Conservation (phyloP, 1,140 invertebrate genomes). For the Platorchestia sp. region DNA sequence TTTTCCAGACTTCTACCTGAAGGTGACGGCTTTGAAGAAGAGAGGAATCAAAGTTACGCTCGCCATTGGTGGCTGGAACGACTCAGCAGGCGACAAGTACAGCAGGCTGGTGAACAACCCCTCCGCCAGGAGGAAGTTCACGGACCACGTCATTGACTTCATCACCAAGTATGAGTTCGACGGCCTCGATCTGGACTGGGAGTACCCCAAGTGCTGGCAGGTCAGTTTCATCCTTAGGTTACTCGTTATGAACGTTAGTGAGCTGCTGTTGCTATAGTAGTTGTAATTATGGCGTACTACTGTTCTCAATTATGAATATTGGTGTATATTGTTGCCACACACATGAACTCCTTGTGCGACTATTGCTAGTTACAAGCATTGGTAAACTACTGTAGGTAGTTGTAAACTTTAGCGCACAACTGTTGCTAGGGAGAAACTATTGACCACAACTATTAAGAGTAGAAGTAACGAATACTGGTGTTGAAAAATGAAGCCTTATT, state of each 20-base stretch:
- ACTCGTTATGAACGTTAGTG: not conserved
- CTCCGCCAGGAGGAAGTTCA: conserved; percentile 79
- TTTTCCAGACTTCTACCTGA: conserved; percentile 82
- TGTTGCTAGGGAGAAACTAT: too few relatives aligned
- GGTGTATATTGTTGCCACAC: too few relatives aligned
- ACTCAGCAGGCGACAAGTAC: conserved; percentile 88
- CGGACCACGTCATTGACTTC: conserved; percentile 82
- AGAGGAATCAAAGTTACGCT: conserved; percentile 86
- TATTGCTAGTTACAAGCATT: too few relatives aligned
- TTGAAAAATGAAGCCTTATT: too few relatives aligned
- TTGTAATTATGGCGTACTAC: conserved; percentile 5
- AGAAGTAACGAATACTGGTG: too few relatives aligned
- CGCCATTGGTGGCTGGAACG: conserved; percentile 91
- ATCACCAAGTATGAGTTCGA: conserved; percentile 88
- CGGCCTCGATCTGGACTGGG: conserved; percentile 91
- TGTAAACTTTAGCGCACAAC: too few relatives aligned
- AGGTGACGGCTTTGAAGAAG: conserved; percentile 83
- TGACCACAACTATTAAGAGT: too few relatives aligned
- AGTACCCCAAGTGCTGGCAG: conserved; percentile 93
- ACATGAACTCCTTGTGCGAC: too few relatives aligned
- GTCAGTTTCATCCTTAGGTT: conserved; percentile 71
- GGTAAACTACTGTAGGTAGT: too few relatives aligned
- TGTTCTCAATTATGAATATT: too few relatives aligned
- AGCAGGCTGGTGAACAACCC: conserved; percentile 84
- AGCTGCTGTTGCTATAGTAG: not conserved